A percentile compares a stretch with the other conserved stretches of the same genome.
These are phyloP conservation scores for Leucophenga maculata DNA, from an alignment of 2,888 invertebrate genomes.

Conservation along the genomic window DNA sequence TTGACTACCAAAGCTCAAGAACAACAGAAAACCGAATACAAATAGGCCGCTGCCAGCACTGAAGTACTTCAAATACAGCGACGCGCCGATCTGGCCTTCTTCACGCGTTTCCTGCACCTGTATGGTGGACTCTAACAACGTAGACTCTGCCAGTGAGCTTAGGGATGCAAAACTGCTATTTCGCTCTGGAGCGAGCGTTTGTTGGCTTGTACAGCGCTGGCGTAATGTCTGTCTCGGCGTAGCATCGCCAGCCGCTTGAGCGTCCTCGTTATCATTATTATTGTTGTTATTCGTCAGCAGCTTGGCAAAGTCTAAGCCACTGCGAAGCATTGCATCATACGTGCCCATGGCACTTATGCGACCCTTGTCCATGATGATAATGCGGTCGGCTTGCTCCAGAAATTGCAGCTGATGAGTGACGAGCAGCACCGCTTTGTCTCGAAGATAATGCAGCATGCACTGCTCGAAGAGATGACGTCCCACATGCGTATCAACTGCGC, in stretches of 20 bases:
- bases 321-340: slow-evolving; percentile 80
- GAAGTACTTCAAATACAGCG: slow-evolving; percentile 80
- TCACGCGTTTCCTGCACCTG: slow-evolving; percentile 76
- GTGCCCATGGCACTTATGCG: slow-evolving; percentile 76
- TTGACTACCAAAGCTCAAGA: slow-evolving; percentile 80
- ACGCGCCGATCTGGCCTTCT: slow-evolving; percentile 77
- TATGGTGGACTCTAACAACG: slow-evolving; percentile 69
- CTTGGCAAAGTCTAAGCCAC: slow-evolving; percentile 85
- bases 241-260: slow-evolving; percentile 50
- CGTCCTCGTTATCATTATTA: slow-evolving; percentile 71
- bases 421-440: slow-evolving; percentile 80
- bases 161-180: slow-evolving; percentile 72
- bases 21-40: slow-evolving; percentile 76
- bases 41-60: slow-evolving; percentile 80
- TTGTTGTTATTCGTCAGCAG: slow-evolving; percentile 76
- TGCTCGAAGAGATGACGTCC: slow-evolving; percentile 89
- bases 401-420: slow-evolving; percentile 91
- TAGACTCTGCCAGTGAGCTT: slow-evolving; percentile 72
- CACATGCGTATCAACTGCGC: slow-evolving; percentile 93
- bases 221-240: slow-evolving; percentile 46
- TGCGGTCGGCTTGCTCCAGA: slow-evolving; percentile 77
- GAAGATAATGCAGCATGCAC: slow-evolving; percentile 73
- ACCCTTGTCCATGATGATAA: slow-evolving; percentile 71
- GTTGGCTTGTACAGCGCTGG: slow-evolving; percentile 55
- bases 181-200: slow-evolving; percentile 60